Conservation (phyloP, 1,140 invertebrate species). For the Drosophila ananassae region DNA sequence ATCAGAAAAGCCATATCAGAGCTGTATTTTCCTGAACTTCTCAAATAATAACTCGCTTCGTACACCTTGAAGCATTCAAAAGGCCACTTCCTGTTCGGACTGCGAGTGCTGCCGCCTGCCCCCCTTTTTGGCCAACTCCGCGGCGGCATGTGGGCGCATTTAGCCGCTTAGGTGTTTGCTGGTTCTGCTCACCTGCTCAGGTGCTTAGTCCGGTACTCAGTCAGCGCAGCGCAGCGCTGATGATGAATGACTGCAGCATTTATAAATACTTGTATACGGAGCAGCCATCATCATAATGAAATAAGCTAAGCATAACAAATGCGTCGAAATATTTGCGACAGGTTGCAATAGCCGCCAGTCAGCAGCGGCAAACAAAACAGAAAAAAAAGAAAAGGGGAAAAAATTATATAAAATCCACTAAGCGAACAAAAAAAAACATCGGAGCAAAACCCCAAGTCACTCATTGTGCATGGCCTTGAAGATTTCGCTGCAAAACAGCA, state of each 20-base stretch:
- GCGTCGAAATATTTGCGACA: conserved; percentile 80
- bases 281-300: conserved; percentile 68
- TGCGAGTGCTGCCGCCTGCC: neutral
- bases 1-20: neutral
- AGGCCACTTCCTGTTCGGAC: conserved; percentile 65
- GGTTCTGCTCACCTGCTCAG: conserved; percentile 19
- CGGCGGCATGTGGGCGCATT: conserved; percentile 63
- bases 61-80: neutral
- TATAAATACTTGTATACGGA: conserved; percentile 60
- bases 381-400: conserved; percentile 30
- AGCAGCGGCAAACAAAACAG: conserved; percentile 1
- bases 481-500: conserved; percentile 66
- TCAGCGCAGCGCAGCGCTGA: neutral
- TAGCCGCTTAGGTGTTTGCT: conserved; percentile 37
- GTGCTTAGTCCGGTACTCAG: conserved; percentile 1
- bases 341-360: conserved; percentile 62
- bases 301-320: conserved; percentile 82
- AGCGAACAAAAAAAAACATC: conserved; percentile 43
- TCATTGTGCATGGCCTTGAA: conserved; percentile 75
- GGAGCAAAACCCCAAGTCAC: conserved; percentile 65
- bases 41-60: neutral
- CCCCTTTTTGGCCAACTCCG: neutral
- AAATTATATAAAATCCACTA: conserved; percentile 71
- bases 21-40: too few relatives aligned
- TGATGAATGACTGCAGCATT: conserved; percentile 78